Evolutionary conservation across 2,797 vertebrate species (phyloP).

Genomic region (Thripadectes ignobilis): DNA sequence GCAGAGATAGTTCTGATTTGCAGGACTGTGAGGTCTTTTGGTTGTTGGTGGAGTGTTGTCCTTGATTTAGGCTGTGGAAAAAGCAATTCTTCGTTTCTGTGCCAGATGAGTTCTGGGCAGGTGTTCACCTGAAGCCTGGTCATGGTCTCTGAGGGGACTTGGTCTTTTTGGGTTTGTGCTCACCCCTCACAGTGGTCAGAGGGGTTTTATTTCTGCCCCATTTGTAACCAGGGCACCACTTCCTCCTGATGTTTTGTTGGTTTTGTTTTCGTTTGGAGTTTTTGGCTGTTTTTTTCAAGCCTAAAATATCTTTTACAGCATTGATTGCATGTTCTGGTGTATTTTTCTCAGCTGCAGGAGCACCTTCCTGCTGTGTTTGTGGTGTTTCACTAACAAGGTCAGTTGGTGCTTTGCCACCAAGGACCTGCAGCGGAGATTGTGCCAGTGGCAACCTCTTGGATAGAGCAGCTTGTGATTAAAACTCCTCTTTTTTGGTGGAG

Average conservation of each 20-base stretch:
- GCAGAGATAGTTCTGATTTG: neutral
- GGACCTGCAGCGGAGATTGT: no score
- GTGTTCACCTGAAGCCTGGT: neutral
- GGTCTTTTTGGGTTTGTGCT: neutral
- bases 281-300: neutral
- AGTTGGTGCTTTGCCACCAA: neutral
- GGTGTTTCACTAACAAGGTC: neutral
- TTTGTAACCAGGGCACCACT: neutral
- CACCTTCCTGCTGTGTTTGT: rapidly evolving
- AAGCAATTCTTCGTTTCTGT: neutral
- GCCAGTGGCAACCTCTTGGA: neutral
- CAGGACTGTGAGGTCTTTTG: neutral
- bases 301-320: neutral
- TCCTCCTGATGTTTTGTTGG: neutral
- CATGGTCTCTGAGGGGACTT: neutral
- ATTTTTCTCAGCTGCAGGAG: neutral
- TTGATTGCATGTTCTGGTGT: rapidly evolving
- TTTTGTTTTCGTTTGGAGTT: neutral
- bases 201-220: neutral
- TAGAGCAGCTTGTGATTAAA: neutral
- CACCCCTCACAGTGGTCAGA: rapidly evolving
- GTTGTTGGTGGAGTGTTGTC: rapidly evolving
- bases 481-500: rapidly evolving
- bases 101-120: neutral
- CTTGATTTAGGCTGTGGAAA: neutral